Conservation (phyloP, 2,888 invertebrate genomes). For the Meganola albula region DNA sequence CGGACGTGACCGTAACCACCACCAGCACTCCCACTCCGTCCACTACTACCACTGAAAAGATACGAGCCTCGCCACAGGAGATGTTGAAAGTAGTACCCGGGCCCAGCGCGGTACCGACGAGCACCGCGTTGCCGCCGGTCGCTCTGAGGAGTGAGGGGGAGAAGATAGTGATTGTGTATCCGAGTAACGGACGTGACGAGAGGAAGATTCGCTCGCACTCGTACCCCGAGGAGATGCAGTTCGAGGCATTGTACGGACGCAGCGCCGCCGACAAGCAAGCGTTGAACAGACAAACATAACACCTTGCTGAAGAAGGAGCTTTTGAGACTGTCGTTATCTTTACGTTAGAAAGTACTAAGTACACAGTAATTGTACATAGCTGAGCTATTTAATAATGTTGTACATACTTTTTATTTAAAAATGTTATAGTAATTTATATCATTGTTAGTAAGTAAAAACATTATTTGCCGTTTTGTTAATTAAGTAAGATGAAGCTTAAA, state of each 20-base stretch:
- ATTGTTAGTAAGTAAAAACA: conserved; percentile 4
- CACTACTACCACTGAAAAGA: conserved; percentile 42
- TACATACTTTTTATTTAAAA: conserved; percentile 17
- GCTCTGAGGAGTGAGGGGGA: conserved; percentile 61
- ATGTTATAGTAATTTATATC: conserved; percentile 4
- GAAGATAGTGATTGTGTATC: conserved; percentile 71
- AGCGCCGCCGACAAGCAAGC: too few relatives aligned
- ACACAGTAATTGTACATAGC: too few relatives aligned
- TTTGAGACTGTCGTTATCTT: conserved; percentile 1
- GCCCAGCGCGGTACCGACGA: conserved; percentile 51
- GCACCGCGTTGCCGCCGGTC: conserved; percentile 65
- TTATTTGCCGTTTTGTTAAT: conserved; percentile 25
- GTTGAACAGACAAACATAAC: too few relatives aligned
- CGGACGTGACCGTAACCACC: conserved; percentile 48
- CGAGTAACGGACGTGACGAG: conserved; percentile 70
- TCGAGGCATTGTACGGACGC: conserved; percentile 67
- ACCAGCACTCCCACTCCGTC: conserved; percentile 46
- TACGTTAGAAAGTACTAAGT: conserved; percentile 15
- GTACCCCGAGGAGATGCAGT: conserved; percentile 70
- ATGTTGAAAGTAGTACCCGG: conserved; percentile 58
- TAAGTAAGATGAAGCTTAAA: conserved; percentile 28
- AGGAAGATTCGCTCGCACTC: conserved; percentile 70
- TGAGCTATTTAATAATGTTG: conserved; percentile 16
- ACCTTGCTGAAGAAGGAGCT: conserved; percentile 2
- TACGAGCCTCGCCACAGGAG: conserved; percentile 55